These are phyloP conservation scores for Desoria tigrina DNA, from an alignment of 2,888 invertebrate genomes.

Conservation along the genomic window DNA sequence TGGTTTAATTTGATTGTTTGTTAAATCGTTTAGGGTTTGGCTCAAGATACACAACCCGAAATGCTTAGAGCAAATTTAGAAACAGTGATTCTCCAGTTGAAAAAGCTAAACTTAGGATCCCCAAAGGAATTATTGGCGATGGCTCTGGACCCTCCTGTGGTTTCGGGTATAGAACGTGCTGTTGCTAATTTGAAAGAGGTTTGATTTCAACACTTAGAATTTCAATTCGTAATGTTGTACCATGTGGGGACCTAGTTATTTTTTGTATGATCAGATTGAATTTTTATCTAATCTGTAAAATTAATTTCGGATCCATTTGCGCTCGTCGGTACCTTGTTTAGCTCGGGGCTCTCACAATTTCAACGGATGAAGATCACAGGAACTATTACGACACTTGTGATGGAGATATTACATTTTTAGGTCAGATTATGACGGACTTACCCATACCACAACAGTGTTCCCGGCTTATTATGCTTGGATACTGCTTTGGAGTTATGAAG, in stretches of 20 bases:
- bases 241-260: too few relatives aligned
- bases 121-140: constrained; percentile 78
- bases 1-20: not conserved
- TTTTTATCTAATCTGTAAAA: too few relatives aligned
- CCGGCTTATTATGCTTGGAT: constrained; percentile 82
- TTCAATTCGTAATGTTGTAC: not conserved
- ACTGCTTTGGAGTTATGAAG: constrained; percentile 80
- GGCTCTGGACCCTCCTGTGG: constrained; percentile 82
- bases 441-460: constrained; percentile 80
- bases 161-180: constrained; percentile 77
- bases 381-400: constrained; percentile 64
- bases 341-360: constrained; percentile 43
- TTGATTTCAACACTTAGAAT: constrained; percentile 22
- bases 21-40: constrained; percentile 26
- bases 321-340: not conserved
- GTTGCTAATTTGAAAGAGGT: constrained; percentile 80
- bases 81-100: constrained; percentile 76
- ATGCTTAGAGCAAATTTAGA: constrained; percentile 80
- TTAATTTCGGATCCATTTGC: not conserved
- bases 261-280: too few relatives aligned
- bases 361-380: constrained; percentile 54
- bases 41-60: constrained; percentile 67
- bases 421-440: constrained; percentile 75
- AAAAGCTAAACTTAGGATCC: constrained; percentile 76
- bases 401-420: constrained; percentile 85